Percentiles rank a stretch among this genome's conserved stretches.
Conservation (phyloP, 2,113 vertebrate species). For the Pampusana beccarii region DNA sequence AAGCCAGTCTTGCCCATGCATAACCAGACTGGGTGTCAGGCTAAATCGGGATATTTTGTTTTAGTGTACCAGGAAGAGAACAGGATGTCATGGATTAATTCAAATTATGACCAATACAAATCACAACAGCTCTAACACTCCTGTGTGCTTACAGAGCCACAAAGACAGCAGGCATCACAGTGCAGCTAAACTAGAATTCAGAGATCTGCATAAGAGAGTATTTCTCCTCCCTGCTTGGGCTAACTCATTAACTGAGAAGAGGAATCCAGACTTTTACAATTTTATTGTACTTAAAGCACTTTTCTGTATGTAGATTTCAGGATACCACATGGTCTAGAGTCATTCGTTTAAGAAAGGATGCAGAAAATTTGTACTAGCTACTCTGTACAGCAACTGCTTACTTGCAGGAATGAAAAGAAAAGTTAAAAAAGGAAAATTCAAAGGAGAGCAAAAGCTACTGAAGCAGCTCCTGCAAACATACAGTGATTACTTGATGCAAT, state of each 20-base stretch:
- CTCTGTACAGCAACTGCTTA: neutral
- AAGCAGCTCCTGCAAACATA: neutral
- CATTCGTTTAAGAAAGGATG: neutral
- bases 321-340: neutral
- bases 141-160: accelerated
- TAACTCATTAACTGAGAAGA: neutral
- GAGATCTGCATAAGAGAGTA: neutral
- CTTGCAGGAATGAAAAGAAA: neutral
- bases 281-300: neutral
- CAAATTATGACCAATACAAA: neutral
- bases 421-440: neutral
- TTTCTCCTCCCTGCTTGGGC: neutral
- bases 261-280: neutral
- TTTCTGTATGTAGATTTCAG: neutral
- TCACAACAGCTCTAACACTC: neutral
- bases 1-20: neutral
- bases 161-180: neutral
- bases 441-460: neutral
- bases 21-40: neutral
- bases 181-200: neutral
- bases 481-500: neutral
- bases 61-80: neutral
- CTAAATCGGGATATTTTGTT: neutral
- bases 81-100: neutral
- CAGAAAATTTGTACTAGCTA: neutral